Conservation (phyloP, 1,140 invertebrate species). For the Forficula auricularia region DNA sequence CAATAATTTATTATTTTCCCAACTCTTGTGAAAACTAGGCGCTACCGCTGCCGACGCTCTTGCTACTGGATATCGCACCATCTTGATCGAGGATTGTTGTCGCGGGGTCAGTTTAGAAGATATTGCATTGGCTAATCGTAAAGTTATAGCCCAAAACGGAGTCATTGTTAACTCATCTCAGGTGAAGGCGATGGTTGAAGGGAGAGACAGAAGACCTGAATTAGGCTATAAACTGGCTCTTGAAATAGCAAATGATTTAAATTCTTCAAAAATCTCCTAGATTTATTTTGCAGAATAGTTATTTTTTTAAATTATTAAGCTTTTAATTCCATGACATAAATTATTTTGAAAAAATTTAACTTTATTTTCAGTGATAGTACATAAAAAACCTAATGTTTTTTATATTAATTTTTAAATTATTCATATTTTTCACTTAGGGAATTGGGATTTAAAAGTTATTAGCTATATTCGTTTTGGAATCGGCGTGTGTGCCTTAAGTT, state of each 20-base stretch:
- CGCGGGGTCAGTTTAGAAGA: constrained; percentile 70
- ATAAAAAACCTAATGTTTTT: too few relatives aligned
- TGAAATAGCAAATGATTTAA: constrained; percentile 32
- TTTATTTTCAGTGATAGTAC: too few relatives aligned
- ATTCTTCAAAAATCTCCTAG: too few relatives aligned
- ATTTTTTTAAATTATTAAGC: too few relatives aligned
- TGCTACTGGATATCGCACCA: constrained; percentile 73
- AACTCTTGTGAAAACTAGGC: constrained; percentile 28
- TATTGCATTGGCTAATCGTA: constrained; percentile 64
- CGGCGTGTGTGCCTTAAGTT: too few relatives aligned
- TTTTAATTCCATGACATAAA: too few relatives aligned
- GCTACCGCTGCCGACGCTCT: constrained; percentile 73
- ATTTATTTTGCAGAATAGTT: too few relatives aligned
- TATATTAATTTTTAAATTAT: too few relatives aligned
- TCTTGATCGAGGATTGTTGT: constrained; percentile 78
- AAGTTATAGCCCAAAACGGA: constrained; percentile 51
- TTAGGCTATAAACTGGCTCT: constrained; percentile 72
- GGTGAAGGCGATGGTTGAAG: constrained; percentile 69
- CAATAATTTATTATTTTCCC: neutral
- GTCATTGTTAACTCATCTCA: constrained; percentile 57
- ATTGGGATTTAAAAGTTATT: too few relatives aligned
- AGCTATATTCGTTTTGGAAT: too few relatives aligned
- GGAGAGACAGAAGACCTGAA: constrained; percentile 65
- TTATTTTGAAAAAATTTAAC: too few relatives aligned
- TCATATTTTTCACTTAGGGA: too few relatives aligned